These are phyloP conservation scores for Percopsis omiscomaycus DNA, from an alignment of 2,797 vertebrate genomes.

Conservation along the genomic window DNA sequence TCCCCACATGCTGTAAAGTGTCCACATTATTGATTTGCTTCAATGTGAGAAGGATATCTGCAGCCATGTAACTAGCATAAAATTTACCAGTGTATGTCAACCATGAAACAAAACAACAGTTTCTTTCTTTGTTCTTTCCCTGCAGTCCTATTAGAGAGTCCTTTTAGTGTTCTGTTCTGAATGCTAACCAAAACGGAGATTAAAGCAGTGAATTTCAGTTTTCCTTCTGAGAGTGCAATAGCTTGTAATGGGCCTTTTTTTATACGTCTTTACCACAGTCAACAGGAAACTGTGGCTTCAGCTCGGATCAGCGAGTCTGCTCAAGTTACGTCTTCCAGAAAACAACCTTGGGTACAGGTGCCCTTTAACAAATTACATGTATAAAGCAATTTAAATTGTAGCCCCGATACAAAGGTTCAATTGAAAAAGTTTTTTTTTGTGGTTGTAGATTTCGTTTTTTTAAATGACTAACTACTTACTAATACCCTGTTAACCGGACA, in stretches of 20 bases:
- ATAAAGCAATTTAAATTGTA: too few relatives aligned
- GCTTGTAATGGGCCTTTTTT: conserved; percentile 1
- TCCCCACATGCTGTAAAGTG: conserved; percentile 1
- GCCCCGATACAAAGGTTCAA: too few relatives aligned
- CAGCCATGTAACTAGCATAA: conserved; percentile 20
- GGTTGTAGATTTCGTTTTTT: too few relatives aligned
- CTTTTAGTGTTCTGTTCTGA: too few relatives aligned
- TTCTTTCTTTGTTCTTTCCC: conserved; percentile 10
- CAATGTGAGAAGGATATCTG: conserved; percentile 20
- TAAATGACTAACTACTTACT: too few relatives aligned
- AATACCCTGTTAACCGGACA: too few relatives aligned
- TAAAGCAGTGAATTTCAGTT: not conserved
- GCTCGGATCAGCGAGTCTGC: not conserved
- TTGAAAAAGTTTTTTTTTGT: too few relatives aligned
- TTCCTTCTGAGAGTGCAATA: not conserved
- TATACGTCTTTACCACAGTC: conserved; percentile 6
- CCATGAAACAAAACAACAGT: conserved; percentile 16
- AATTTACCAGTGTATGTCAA: conserved; percentile 22
- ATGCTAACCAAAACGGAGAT: too few relatives aligned
- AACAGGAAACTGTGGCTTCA: not conserved
- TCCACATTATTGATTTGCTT: conserved; percentile 32
- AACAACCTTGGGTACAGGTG: not conserved
- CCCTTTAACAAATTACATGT: too few relatives aligned
- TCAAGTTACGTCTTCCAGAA: not conserved
- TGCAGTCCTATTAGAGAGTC: not conserved